Evolutionary conservation across 2,113 vertebrate species (phyloP), one percentile per base, ranked within the genome.

Genomic region (Myotis yumanensis): DNA sequence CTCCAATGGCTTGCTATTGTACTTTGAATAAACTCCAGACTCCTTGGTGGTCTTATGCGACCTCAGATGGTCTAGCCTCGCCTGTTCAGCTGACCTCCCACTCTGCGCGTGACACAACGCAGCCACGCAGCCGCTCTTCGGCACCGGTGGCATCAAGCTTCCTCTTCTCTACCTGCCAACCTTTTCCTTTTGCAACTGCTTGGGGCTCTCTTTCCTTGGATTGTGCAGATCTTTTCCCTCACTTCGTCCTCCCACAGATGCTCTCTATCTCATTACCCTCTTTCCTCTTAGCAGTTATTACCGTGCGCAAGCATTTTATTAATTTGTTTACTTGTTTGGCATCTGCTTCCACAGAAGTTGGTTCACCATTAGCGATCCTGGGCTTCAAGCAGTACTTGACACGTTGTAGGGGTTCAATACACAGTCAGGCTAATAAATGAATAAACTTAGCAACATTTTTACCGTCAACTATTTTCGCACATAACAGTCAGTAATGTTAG

Each of bases 41-140:
- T 76, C 57, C 40, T 85, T 17, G 20, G 76, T 80, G 43, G 51
- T 59, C 85, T 52, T 32, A 40, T 18, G 1, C 57, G 69, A 48
- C 23, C 40, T 86, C n/a, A 17, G 4, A 28, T 1, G 66, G 28
- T 35, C 18, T 5, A 8, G 5, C 2, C 28, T 71, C 15, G 30
- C 37, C 51, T 62, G 22, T 37, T 46, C n/a, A 11, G 73, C 69
- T 3, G 25, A 72, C 68, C 30, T 59, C 40, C 11, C 22, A 12
- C 20, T 48, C 54, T 7, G 2, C 1, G 0, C 4, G 14, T 62
- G 62, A 71, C 25, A 17, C 20, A 12, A 0, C 0, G 52, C 18
- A 20, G 15, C 3, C 9, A 7, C 8, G 28, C 3, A 16, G 22
- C 15, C 25, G 25, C 12, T 17, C 25, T 48, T 68, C 51, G 57